These are phyloP conservation scores for Platysternon megacephalum DNA, from an alignment of 2,113 vertebrate species.

Conservation along the genomic window DNA sequence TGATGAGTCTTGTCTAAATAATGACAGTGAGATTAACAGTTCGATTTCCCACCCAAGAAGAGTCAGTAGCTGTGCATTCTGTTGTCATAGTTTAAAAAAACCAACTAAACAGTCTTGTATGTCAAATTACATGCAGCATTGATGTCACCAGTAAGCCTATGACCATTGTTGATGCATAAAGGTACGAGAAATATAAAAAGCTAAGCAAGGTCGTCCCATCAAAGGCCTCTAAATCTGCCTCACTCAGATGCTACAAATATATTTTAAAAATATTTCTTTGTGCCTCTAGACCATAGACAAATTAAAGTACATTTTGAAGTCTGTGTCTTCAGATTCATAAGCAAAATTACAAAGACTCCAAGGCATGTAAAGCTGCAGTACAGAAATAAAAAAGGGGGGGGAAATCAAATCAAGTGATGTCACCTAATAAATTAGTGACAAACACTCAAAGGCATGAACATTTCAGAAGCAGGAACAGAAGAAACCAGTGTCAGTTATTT, in stretches of 20 bases:
- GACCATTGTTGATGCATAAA: not conserved
- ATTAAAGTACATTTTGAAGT: not conserved
- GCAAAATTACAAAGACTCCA: not conserved
- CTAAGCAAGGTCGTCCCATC: rapidly evolving
- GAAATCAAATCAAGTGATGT: conserved; percentile 10
- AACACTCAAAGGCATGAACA: conserved; percentile 27
- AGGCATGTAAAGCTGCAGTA: not conserved
- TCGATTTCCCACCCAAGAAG: not conserved
- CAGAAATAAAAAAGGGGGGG: conserved; percentile 7
- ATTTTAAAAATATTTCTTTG: not conserved
- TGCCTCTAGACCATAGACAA: not conserved
- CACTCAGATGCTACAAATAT: not conserved
- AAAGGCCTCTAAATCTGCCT: not conserved
- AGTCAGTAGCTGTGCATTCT: not conserved
- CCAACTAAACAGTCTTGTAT: not conserved
- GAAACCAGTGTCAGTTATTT: conserved; percentile 31
- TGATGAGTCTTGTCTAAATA: not conserved
- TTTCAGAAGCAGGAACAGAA: conserved; percentile 3
- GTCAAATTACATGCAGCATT: not conserved
- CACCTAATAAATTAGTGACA: conserved; percentile 17
- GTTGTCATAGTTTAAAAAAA: not conserved
- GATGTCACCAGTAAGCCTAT: not conserved
- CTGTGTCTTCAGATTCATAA: not conserved
- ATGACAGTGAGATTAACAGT: not conserved
- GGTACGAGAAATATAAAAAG: not conserved